Evolutionary conservation across 2,888 invertebrate species (phyloP), one percentile per base, ranked within the genome.

Genomic region (Drosophila setosimentum): DNA sequence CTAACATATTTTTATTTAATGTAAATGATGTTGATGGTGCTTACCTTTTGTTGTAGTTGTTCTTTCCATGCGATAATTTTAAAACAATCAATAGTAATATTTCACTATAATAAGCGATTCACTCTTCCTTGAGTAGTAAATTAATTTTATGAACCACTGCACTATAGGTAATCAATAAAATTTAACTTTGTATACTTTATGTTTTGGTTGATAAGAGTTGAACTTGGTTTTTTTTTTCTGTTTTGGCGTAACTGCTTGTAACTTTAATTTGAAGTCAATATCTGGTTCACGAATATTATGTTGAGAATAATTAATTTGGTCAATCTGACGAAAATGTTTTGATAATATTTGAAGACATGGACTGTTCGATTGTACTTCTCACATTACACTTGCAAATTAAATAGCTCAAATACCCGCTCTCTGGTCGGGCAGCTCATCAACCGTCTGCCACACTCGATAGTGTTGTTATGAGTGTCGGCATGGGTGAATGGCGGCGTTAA

Each of bases 401-500:
- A 32, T 48, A 55, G 59, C 18, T 30, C 37, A 50, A 54, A 33
- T 59, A n/a, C 11, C 21, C 54, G 66, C 24, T 30, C 35, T 30
- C 29, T 53, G 54, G 35, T 29, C 24, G 59, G 61, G 61, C 57
- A 64, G 72, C 33, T 63, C 73, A 76, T 76, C 80, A 78, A 85
- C 85, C 73, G 80, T 59, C 65, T 49, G 65, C 58, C 57, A 70
- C 79, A 77, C 74, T 58, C 79, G 68, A 27, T 73, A 70, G 66
- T 67, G 49, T 29, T 53, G 64, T 73, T 82, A 59, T 85, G 73
- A 75, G 54, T 59, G 62, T 27, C 21, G 45, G 32, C 42, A 59
- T 51, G 50, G 54, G 10, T 27, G 21, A 61, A 32, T 60, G 65
- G 24, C 27, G 54, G 48, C 53, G 54, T 82, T 79, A 72, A 68